phyloP scores from a whole-genome alignment of 2,113 vertebrate genomes.

The Piaya cayana region DNA sequence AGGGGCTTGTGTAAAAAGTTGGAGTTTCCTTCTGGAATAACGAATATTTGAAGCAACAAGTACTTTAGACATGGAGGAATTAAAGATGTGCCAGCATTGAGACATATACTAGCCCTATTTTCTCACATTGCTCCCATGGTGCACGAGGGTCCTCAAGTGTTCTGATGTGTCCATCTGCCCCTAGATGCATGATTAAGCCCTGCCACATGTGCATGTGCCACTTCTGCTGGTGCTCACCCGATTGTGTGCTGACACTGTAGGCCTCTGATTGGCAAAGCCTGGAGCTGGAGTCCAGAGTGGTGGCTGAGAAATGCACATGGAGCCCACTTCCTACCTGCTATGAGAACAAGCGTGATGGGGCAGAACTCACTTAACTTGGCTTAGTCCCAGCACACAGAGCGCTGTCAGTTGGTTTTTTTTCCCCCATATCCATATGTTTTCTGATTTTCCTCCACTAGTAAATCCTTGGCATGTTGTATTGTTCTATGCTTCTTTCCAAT shows the following conservation, averaged over 20 bases:
- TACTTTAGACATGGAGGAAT: background rate
- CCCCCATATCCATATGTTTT: background rate
- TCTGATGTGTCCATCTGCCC: background rate
- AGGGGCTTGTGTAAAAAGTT: background rate
- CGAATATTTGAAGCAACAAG: background rate
- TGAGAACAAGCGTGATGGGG: background rate
- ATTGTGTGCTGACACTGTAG: background rate
- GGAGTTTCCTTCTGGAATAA: background rate
- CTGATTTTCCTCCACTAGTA: background rate
- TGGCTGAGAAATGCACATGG: background rate
- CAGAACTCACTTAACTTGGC: background rate
- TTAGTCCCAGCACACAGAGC: background rate
- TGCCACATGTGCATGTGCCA: rapidly evolving
- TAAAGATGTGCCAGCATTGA: background rate
- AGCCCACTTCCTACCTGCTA: background rate
- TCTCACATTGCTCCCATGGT: rapidly evolving
- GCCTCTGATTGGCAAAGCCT: background rate
- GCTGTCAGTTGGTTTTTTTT: background rate
- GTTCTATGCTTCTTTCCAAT: background rate
- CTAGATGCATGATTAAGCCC: rapidly evolving
- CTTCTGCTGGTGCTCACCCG: background rate
- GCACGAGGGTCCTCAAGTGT: background rate
- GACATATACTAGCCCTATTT: background rate
- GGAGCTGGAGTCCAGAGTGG: background rate
- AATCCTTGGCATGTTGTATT: background rate